Conservation (phyloP, 2,888 invertebrate species). For the Sesia bembeciformis region DNA sequence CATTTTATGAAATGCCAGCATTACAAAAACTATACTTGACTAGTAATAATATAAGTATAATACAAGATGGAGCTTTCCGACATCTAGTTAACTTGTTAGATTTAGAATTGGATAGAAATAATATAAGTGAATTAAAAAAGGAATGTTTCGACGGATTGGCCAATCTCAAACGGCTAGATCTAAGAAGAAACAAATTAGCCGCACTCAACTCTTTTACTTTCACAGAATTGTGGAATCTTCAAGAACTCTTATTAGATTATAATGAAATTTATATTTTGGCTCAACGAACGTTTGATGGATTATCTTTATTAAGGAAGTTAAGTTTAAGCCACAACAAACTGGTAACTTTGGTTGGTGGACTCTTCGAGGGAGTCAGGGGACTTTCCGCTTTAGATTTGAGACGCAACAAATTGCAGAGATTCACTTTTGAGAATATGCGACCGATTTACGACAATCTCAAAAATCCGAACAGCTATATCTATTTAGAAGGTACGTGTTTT, state of each 20-base stretch:
- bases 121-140: constrained; percentile 81
- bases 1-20: constrained; percentile 82
- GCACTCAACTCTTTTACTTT: constrained; percentile 86
- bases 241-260: constrained; percentile 80
- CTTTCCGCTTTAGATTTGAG: constrained; percentile 84
- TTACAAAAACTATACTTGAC: constrained; percentile 86
- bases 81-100: constrained; percentile 82
- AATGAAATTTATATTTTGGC: constrained; percentile 82
- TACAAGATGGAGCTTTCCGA: constrained; percentile 90
- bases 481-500: constrained; percentile 80
- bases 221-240: constrained; percentile 82
- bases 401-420: constrained; percentile 82
- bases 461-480: constrained; percentile 81
- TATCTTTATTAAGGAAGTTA: constrained; percentile 81
- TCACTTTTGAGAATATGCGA: constrained; percentile 82
- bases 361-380: constrained; percentile 81
- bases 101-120: constrained; percentile 86
- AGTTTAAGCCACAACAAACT: constrained; percentile 85
- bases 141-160: constrained; percentile 86
- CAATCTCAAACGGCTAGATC: constrained; percentile 80
- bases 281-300: constrained; percentile 83
- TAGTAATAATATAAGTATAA: constrained; percentile 87
- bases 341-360: constrained; percentile 78
- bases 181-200: constrained; percentile 82
- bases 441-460: constrained; percentile 85